Evolutionary conservation across 2,888 invertebrate genomes (phyloP).

Genomic region (Thymelicus sylvestris): DNA sequence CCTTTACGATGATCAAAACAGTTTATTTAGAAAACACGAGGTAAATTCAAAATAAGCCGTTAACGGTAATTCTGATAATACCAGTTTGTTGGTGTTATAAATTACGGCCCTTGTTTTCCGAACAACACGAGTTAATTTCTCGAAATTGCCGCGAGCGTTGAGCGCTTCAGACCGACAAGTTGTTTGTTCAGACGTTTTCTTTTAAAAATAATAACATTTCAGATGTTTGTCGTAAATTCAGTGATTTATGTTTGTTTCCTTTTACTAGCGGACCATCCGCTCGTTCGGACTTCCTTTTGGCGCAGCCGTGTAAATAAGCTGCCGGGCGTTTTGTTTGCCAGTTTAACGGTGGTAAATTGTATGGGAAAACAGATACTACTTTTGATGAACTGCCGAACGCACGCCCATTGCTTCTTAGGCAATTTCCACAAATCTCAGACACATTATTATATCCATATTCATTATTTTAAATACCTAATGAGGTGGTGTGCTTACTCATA

Average conservation of each 20-base stretch:
- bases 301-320: conserved; percentile 75
- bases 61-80: conserved; percentile 54
- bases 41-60: conserved; percentile 53
- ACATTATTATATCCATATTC: neutral
- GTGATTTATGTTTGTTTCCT: conserved; percentile 77
- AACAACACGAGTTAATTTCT: conserved; percentile 61
- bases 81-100: conserved; percentile 57
- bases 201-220: conserved; percentile 69
- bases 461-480: neutral
- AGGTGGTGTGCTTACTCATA: neutral
- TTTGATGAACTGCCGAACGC: conserved; percentile 33
- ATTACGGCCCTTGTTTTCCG: conserved; percentile 58
- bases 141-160: conserved; percentile 61
- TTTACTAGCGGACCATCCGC: conserved; percentile 65
- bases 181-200: conserved; percentile 58
- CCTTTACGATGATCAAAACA: conserved; percentile 63
- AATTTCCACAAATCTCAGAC: neutral
- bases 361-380: conserved; percentile 58
- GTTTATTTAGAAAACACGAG: conserved; percentile 63
- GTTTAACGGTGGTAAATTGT: conserved; percentile 74
- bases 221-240: conserved; percentile 71
- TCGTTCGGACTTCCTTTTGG: conserved; percentile 72
- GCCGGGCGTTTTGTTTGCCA: conserved; percentile 70
- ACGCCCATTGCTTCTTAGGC: conserved; percentile 4
- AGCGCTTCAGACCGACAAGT: conserved; percentile 50